Percentiles rank a stretch among this genome's conserved stretches.
Conservation (phyloP, 2,888 invertebrate genomes). For the Theristus sp. region DNA sequence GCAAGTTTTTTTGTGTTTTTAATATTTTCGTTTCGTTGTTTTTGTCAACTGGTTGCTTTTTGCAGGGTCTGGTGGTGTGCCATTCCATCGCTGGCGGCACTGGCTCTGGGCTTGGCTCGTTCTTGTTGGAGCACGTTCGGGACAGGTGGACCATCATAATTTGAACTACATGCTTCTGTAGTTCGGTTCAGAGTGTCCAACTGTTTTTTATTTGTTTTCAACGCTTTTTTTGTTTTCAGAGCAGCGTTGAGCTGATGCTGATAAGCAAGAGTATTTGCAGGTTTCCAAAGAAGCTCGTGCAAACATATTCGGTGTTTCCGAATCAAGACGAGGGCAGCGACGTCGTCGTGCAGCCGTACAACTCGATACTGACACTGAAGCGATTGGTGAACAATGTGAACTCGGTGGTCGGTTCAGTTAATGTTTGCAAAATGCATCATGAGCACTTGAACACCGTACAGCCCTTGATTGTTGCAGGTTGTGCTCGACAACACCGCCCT, state of each 20-base stretch:
- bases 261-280: conserved; percentile 33
- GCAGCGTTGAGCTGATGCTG: no score
- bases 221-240: no score
- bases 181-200: no score
- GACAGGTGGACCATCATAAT: conserved; percentile 36
- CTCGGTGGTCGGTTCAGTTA: conserved; percentile 47
- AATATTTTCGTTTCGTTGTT: no score
- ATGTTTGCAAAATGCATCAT: no score
- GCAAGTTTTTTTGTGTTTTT: no score
- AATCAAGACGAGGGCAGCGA: conserved; percentile 57
- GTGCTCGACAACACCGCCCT: conserved; percentile 88
- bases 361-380: conserved; percentile 78
- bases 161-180: no score
- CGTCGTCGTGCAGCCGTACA: conserved; percentile 88
- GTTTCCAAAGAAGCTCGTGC: conserved; percentile 89
- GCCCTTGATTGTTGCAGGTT: conserved; percentile 41
- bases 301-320: conserved; percentile 97
- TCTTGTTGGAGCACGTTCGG: conserved; percentile 35
- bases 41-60: no score
- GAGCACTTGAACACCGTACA: no score
- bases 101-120: conserved; percentile 96
- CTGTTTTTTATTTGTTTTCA: no score
- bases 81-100: conserved; percentile 99
- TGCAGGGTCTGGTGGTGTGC: conserved; percentile 80
- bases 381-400: conserved; percentile 84